Evolutionary conservation across 2,113 vertebrate species (phyloP).

Genomic region (Microcebus griseorufus): DNA sequence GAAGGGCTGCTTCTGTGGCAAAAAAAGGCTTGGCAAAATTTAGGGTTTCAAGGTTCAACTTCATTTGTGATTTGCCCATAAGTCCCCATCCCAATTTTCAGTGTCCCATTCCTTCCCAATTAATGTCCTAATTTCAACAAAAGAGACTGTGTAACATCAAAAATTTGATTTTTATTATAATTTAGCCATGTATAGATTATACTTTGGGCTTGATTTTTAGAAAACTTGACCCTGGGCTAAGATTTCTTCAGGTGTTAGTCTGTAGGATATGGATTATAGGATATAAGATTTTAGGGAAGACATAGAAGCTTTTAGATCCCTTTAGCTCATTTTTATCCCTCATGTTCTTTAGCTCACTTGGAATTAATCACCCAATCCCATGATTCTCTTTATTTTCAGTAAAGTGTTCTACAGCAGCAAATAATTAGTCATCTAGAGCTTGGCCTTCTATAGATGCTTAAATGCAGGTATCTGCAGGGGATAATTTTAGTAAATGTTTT

Average conservation of each 20-base stretch:
- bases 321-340: neutral
- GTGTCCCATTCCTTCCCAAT: neutral
- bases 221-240: neutral
- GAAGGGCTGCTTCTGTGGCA: neutral
- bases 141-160: neutral
- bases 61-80: neutral
- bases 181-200: neutral
- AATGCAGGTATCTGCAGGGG: neutral
- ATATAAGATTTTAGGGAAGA: neutral
- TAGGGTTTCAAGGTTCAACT: neutral
- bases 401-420: neutral
- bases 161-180: neutral
- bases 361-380: neutral
- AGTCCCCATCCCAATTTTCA: neutral
- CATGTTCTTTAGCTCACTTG: neutral
- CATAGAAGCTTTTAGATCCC: neutral
- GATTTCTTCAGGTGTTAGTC: neutral
- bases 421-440: neutral
- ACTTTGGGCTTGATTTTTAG: neutral
- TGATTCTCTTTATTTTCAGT: neutral
- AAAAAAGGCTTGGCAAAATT: neutral
- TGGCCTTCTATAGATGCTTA: neutral
- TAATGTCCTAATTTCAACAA: neutral
- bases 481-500: neutral
- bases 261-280: neutral